Conservation (phyloP, 2,888 invertebrate genomes). For the Diploptera punctata region DNA sequence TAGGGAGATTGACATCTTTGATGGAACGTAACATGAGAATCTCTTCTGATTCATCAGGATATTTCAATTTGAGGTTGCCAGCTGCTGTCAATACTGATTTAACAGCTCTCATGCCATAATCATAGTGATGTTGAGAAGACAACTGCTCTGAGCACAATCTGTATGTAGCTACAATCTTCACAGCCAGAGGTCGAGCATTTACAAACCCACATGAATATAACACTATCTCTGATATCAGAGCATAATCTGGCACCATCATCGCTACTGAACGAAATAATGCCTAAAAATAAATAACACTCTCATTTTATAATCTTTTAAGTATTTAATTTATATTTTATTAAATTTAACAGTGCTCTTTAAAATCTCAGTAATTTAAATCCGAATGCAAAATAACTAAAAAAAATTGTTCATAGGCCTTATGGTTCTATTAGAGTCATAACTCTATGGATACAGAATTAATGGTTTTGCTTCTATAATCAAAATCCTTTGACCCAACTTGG, state of each 20-base stretch:
- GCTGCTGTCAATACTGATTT: constrained; percentile 93
- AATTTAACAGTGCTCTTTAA: no score
- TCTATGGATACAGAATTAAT: no score
- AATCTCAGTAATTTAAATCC: no score
- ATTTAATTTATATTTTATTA: constrained; percentile 13
- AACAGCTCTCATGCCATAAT: constrained; percentile 97
- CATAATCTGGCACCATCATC: constrained; percentile 98
- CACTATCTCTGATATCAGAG: constrained; percentile 92
- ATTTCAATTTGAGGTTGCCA: constrained; percentile 87
- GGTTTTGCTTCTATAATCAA: no score
- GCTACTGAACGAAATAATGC: constrained; percentile 93
- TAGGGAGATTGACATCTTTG: constrained; percentile 93
- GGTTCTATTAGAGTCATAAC: no score
- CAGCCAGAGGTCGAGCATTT: constrained; percentile 83
- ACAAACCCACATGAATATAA: constrained; percentile 93
- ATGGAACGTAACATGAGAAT: constrained; percentile 87
- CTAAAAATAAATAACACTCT: no score
- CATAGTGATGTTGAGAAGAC: constrained; percentile 93
- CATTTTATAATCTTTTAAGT: constrained; percentile 23
- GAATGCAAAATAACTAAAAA: no score
- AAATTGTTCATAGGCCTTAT: no score
- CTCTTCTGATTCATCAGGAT: constrained; percentile 88
- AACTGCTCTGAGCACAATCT: constrained; percentile 92
- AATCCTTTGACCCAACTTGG: no score
- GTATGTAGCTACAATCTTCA: constrained; percentile 95